Percentiles rank a stretch among this genome's conserved stretches.
These are phyloP conservation scores for Porites rus DNA, from an alignment of 92 coral and sea anemone genomes.

Conservation along the genomic window DNA sequence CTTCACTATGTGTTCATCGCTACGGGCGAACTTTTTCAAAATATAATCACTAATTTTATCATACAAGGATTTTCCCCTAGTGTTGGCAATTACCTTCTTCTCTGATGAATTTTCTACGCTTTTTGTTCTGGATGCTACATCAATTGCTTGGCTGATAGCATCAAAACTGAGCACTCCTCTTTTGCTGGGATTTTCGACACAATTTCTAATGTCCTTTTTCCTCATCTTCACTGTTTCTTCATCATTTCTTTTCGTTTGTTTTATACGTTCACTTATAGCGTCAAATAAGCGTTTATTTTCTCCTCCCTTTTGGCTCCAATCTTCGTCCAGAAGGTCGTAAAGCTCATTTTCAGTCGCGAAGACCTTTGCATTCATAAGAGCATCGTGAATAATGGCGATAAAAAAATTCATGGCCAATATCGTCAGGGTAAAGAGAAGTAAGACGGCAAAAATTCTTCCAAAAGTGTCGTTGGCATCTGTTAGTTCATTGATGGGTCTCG, in stretches of 20 bases:
- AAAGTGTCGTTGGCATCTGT: conserved; percentile 50
- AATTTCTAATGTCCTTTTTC: background rate
- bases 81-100: background rate
- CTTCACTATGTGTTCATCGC: background rate
- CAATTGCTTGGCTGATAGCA: conserved; percentile 17
- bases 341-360: conserved; percentile 24
- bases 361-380: conserved; percentile 63
- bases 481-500: conserved; percentile 52
- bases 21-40: background rate
- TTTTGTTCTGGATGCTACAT: background rate
- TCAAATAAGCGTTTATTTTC: conserved; percentile 2
- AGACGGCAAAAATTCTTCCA: conserved; percentile 63
- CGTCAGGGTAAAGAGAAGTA: conserved; percentile 51
- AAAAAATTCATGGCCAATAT: conserved; percentile 70
- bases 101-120: background rate
- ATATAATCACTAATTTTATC: conserved; percentile 16
- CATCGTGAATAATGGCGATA: conserved; percentile 69
- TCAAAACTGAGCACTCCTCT: conserved; percentile 16
- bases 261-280: conserved; percentile 12
- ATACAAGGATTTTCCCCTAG: conserved; percentile 19
- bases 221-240: background rate
- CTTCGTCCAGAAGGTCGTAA: conserved; percentile 8
- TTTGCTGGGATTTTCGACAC: background rate
- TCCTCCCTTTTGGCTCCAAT: background rate
- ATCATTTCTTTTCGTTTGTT: background rate